Conservation (phyloP, 2,888 invertebrate genomes). For the Suillia variegata region DNA sequence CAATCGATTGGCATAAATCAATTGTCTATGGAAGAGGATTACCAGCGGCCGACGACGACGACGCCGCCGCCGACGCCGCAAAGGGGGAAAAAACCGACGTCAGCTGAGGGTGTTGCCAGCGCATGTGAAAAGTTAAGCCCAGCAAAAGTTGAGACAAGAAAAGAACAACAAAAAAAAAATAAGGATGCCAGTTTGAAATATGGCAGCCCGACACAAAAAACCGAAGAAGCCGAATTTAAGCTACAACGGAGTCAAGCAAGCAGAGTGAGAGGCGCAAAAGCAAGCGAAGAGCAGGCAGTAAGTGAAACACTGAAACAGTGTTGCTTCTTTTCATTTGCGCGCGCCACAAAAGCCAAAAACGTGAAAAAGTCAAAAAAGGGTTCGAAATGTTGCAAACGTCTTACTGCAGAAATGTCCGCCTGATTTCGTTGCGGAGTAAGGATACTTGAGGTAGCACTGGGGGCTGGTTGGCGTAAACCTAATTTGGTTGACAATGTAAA, state of each 20-base stretch:
- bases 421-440: too few relatives aligned
- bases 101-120: too few relatives aligned
- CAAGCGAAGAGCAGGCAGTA: too few relatives aligned
- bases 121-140: not conserved
- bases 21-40: conserved; percentile 18
- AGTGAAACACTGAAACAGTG: too few relatives aligned
- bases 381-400: not conserved
- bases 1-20: conserved; percentile 38
- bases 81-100: not conserved
- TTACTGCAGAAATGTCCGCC: too few relatives aligned
- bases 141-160: not conserved
- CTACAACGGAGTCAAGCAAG: too few relatives aligned
- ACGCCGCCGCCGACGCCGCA: too few relatives aligned
- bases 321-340: too few relatives aligned
- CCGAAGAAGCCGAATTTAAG: not conserved
- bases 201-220: not conserved
- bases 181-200: not conserved
- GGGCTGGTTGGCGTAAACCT: conserved; percentile 16
- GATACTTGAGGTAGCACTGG: not conserved
- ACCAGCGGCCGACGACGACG: too few relatives aligned
- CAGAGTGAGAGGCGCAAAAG: too few relatives aligned
- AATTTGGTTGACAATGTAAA: conserved; percentile 36
- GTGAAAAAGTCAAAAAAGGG: not conserved
- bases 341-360: too few relatives aligned
- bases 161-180: not conserved